Evolutionary conservation across 2,797 vertebrate genomes (phyloP), one percentile per base, ranked within the genome.

Genomic region (Peromyscus eremicus): DNA sequence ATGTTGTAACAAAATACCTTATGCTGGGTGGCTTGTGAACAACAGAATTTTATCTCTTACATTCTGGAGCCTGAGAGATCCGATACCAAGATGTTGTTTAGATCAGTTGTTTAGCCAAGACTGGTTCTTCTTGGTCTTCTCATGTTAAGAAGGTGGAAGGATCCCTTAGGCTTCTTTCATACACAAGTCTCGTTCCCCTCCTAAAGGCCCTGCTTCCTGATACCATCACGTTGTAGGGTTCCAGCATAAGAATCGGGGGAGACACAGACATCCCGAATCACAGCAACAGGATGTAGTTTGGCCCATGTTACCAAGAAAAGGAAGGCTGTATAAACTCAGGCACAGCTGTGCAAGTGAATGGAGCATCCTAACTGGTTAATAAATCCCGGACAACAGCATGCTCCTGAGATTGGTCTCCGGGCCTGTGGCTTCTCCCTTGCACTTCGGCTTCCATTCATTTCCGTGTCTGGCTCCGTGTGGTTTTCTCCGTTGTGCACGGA

Each of bases 301-400:
- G 43, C 32, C 73, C 37, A 0, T 0, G 19, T 66, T 57, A 32
- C 57, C 70, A 3, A 40, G n/a, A 62, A 40, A 81, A 6, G 57
- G 66, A 68, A 52, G 21, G 49, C 32, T 52, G 21, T 77, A 9
- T 1, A 25, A 75, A 85, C 27, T 57, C 34, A 9, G n/a, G 1
- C 11, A 17, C 43, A 73, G 13, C 37, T 0, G 0, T 1, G 12
- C 37, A 27, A 14, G 34, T 14, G 2, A 43, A 62, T 43, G 0
- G 1, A 2, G 52, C 60, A 13, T 14, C 37, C 32, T 55, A 32
- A 9, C 68, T 27, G 5, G 23, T 21, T 64, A n/a, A 52, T 32
- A 77, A 73, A 75, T 0, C 1, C 21, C 14, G 23, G 12, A 40
- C 34, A 57, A 46, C 10, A 12, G 37, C 0, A 0, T 89, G 79